Evolutionary conservation across 2,797 vertebrate species (phyloP).

Genomic region (Macropus fuliginosus): DNA sequence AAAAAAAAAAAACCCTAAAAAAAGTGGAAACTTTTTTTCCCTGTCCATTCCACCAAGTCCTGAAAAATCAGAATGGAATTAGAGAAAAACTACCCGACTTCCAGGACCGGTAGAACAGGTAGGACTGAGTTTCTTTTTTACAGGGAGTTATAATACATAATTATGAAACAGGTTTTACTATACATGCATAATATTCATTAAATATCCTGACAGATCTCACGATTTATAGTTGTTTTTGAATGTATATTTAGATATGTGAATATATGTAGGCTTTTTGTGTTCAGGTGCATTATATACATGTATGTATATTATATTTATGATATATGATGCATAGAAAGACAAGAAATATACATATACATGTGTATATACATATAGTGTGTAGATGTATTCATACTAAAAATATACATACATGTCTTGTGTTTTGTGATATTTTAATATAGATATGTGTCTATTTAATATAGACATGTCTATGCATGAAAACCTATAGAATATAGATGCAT

Average conservation of each 20-base stretch:
- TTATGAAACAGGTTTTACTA: background rate
- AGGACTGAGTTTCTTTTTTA: conserved; percentile 77
- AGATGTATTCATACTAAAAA: background rate
- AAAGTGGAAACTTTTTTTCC: conserved; percentile 83
- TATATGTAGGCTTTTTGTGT: background rate
- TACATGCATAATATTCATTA: background rate
- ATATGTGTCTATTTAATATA: background rate
- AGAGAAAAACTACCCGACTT: conserved; percentile 90
- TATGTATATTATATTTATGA: background rate
- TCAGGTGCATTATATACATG: background rate
- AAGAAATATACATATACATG: background rate
- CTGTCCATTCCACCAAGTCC: conserved; percentile 82
- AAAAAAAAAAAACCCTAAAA: conserved; percentile 26
- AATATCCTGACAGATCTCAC: background rate
- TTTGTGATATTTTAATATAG: background rate
- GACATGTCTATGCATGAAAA: background rate
- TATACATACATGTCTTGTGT: background rate
- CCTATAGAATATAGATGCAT: background rate
- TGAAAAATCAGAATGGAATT: conserved; percentile 91
- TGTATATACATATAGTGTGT: background rate
- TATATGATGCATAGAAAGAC: background rate
- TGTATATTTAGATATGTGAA: background rate
- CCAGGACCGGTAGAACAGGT: conserved; percentile 95
- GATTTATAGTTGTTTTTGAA: background rate
- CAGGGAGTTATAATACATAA: background rate